Evolutionary conservation across 2,888 invertebrate species (phyloP).

Genomic region (Portevinia maculata): DNA sequence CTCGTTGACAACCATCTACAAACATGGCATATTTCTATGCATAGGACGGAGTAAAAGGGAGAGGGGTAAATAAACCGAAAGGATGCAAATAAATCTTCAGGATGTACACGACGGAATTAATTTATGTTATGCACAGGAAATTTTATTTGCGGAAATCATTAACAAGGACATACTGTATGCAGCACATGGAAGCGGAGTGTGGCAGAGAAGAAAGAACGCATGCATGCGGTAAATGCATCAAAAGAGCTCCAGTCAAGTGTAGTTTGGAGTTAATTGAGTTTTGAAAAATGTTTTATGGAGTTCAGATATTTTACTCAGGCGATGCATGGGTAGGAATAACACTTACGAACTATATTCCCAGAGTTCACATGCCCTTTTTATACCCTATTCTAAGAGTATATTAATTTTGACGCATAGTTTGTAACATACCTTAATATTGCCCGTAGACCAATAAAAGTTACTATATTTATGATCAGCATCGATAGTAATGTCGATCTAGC

Average conservation of each 20-base stretch:
- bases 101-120: constrained; percentile 70
- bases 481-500: too few species aligned
- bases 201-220: constrained; percentile 26
- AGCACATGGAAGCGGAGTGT: not conserved
- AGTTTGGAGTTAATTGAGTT: constrained; percentile 70
- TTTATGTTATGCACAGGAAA: constrained; percentile 74
- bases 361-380: constrained; percentile 2
- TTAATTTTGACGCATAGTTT: too few species aligned
- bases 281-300: constrained; percentile 66
- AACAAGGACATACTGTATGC: constrained; percentile 56
- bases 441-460: too few species aligned
- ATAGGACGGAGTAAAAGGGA: not conserved
- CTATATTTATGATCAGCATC: too few species aligned
- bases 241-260: constrained; percentile 67
- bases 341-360: constrained; percentile 4
- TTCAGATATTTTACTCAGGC: constrained; percentile 37
- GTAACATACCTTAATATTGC: too few species aligned
- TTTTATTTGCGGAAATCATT: constrained; percentile 74
- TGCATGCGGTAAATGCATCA: constrained; percentile 71
- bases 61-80: constrained; percentile 43
- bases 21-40: constrained; percentile 3
- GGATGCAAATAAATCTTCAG: constrained; percentile 73
- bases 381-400: too few species aligned
- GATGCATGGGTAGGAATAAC: constrained; percentile 14
- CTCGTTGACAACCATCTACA: constrained; percentile 49